These are phyloP conservation scores for Mico argentatus DNA, from an alignment of 2,797 vertebrate genomes.

Conservation along the genomic window DNA sequence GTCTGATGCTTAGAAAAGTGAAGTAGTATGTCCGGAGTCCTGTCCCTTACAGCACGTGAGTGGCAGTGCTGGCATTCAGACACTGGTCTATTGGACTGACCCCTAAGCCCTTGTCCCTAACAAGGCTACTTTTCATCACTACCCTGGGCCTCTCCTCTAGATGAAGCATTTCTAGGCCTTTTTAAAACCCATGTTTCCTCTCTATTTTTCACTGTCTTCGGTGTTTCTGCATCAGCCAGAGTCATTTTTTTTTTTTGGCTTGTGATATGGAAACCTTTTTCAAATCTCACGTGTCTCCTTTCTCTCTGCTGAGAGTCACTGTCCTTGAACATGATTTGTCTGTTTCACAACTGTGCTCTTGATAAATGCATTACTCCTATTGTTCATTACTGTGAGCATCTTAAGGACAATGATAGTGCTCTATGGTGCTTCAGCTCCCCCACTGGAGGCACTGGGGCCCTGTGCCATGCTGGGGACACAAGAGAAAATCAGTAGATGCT, in stretches of 20 bases:
- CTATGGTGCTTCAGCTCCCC: neutral
- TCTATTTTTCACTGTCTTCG: neutral
- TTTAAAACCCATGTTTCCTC: neutral
- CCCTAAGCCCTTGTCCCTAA: neutral
- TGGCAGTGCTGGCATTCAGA: neutral
- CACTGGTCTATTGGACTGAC: neutral
- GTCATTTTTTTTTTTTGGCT: neutral
- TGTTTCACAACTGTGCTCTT: neutral
- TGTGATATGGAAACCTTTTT: neutral
- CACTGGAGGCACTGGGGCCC: neutral
- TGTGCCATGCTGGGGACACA: neutral
- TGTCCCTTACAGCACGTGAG: rapidly evolving
- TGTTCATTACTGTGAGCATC: neutral
- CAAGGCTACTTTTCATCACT: neutral
- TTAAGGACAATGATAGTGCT: neutral
- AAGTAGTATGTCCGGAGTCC: neutral
- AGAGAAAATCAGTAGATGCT: neutral
- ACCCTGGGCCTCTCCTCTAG: neutral
- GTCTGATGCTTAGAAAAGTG: neutral
- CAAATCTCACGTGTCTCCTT: neutral
- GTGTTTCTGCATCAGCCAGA: neutral
- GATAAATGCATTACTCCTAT: neutral
- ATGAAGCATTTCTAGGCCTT: neutral
- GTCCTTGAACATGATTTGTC: neutral
- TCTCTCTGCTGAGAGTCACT: neutral